Evolutionary conservation across 2,113 vertebrate species (phyloP), one percentile per base, ranked within the genome.

Genomic region (Cisticola juncidis): DNA sequence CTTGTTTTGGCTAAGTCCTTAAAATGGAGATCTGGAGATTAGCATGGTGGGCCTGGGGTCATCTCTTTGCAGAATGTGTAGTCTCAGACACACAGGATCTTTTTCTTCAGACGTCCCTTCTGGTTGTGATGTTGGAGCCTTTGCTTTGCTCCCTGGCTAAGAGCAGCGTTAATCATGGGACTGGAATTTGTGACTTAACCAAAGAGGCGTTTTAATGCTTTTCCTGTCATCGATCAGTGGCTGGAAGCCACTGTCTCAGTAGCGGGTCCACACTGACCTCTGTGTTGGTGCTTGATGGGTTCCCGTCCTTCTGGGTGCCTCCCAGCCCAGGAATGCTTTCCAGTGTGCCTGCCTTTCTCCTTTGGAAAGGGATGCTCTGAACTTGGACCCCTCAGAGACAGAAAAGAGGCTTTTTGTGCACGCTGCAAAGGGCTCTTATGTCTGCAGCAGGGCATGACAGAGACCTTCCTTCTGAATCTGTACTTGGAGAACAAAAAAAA

Each of bases 161-260:
- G 60, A 97, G 81, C 90, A 82, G 56, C 9, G 25, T 95, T 96
- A 92, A 95, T 96, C 91, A 96, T 90, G 65, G 86, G 92, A 86
- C 94, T 96, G 97, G 95, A 97, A 96, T 96, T 92, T 81, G 89
- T 97, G 97, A 96, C 95, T 96, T 96, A 93, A 97, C 80, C 29
- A 8, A 90, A 94, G 88, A 96, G 91, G 91, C 94, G 86, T 97
- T 97, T 97, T 96, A 95, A 96, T 96, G 86, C 94, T 96, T 97
- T 97, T 97, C 94, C 94, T 94, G 95, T 90, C 91, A 89, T 92
- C 7, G 76, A 94, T 96, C 95, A 94, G 84, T 9, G 6, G 91
- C 82, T 93, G 88, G 57, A 81, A 94, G 95, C 94, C 91, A 85
- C 88, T 91, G 92, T 94, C 91, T 96, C 17, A 5, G 90, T 92